phyloP scores from a whole-genome alignment of 2,888 invertebrate genomes.

The Gryllus longicercus region DNA sequence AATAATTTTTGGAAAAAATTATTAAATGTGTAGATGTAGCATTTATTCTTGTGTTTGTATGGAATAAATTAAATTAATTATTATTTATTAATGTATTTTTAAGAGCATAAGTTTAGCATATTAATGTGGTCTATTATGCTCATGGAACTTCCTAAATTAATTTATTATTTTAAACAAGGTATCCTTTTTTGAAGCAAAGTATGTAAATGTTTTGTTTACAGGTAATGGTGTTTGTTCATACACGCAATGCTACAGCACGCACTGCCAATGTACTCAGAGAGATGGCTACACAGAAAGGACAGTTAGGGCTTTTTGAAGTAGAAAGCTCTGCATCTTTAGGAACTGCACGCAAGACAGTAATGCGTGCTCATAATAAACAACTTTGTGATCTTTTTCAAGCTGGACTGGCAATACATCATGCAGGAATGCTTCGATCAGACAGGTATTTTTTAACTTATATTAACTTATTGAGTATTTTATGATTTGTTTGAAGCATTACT shows the following conservation, averaged over 20 bases:
- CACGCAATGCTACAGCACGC: slow-evolving; percentile 89
- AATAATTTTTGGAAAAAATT: too few species aligned
- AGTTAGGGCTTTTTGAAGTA: slow-evolving; percentile 65
- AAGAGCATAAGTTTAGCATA: too few species aligned
- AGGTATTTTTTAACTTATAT: slow-evolving; percentile 49
- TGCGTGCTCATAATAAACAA: slow-evolving; percentile 73
- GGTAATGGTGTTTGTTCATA: slow-evolving; percentile 98
- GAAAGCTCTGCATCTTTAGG: slow-evolving; percentile 61
- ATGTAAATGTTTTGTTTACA: slow-evolving; percentile 39
- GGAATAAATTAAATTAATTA: too few species aligned
- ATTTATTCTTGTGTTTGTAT: too few species aligned
- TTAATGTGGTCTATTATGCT: too few species aligned
- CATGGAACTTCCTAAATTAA: too few species aligned
- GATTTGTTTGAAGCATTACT: too few species aligned
- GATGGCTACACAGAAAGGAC: slow-evolving; percentile 70
- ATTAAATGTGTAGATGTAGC: too few species aligned
- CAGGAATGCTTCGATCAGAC: slow-evolving; percentile 88
- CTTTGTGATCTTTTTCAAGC: slow-evolving; percentile 77
- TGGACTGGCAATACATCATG: slow-evolving; percentile 95
- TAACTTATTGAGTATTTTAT: too few species aligned
- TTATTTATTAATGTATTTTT: too few species aligned
- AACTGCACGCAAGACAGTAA: slow-evolving; percentile 66
- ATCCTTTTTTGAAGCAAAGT: too few species aligned
- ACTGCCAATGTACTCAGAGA: slow-evolving; percentile 84
- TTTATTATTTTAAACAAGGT: too few species aligned